Conservation (phyloP, 2,888 invertebrate species). For the Malthinus flaveolus region DNA sequence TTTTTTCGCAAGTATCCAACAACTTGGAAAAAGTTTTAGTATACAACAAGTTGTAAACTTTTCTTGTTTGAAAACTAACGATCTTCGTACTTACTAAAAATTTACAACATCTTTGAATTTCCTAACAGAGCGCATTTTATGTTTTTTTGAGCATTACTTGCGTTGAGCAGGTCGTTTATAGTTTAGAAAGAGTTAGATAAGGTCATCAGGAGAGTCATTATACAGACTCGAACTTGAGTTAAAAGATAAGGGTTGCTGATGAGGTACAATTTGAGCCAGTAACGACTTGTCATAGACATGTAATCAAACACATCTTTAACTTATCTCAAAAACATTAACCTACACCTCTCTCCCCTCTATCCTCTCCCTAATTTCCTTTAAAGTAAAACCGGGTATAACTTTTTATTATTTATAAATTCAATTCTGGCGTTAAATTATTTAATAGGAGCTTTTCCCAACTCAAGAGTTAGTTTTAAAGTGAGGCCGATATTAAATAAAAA, state of each 20-base stretch:
- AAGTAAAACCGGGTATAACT: background rate
- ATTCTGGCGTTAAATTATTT: background rate
- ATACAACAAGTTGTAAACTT: constrained; percentile 5
- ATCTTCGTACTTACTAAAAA: background rate
- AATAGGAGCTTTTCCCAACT: background rate
- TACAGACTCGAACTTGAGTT: constrained; percentile 10
- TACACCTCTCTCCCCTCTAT: no score
- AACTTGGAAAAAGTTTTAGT: constrained; percentile 4
- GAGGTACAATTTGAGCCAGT: constrained; percentile 12
- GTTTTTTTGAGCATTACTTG: background rate
- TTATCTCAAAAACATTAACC: no score
- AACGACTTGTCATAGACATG: constrained; percentile 4
- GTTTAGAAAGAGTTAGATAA: constrained; percentile 16
- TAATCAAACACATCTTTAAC: background rate
- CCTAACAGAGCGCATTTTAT: constrained; percentile 2
- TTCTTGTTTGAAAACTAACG: constrained; percentile 2
- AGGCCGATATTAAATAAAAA: background rate
- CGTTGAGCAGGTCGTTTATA: constrained; percentile 10
- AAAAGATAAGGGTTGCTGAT: constrained; percentile 20
- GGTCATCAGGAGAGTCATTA: constrained; percentile 18
- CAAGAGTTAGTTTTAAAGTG: background rate
- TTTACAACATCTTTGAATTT: background rate
- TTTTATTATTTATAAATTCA: background rate
- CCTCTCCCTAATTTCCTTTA: no score
- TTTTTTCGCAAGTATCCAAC: constrained; percentile 9